Evolutionary conservation across 2,113 vertebrate genomes (phyloP).

Genomic region (Mesocricetus auratus): DNA sequence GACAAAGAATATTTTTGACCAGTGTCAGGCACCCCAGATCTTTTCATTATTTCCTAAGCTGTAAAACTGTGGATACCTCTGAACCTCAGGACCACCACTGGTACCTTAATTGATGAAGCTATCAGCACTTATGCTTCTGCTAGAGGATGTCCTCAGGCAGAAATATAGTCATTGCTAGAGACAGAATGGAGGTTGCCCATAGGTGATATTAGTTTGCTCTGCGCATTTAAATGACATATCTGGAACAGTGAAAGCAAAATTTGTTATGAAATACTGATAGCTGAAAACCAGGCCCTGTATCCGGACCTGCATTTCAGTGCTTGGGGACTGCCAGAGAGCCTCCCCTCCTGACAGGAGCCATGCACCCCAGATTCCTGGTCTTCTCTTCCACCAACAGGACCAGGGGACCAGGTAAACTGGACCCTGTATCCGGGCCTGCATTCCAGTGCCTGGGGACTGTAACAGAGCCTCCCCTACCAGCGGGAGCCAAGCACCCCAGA

Average conservation of each 20-base stretch:
- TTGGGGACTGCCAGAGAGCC: too few species aligned
- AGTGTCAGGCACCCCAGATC: not conserved
- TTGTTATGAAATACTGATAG: not conserved
- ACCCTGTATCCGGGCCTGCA: too few species aligned
- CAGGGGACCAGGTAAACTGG: too few species aligned
- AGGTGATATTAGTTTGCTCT: not conserved
- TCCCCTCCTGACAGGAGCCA: too few species aligned
- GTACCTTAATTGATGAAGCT: not conserved
- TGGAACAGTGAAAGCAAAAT: not conserved
- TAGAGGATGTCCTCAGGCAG: not conserved
- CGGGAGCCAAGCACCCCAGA: too few species aligned
- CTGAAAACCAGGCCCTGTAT: too few species aligned
- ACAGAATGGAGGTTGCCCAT: not conserved
- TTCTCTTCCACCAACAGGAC: too few species aligned
- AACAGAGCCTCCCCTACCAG: too few species aligned
- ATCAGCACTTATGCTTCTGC: not conserved
- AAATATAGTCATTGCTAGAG: not conserved
- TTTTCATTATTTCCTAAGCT: not conserved
- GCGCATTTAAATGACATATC: not conserved
- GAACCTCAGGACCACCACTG: not conserved
- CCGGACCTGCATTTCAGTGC: too few species aligned
- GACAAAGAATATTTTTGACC: not conserved
- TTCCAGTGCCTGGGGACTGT: too few species aligned
- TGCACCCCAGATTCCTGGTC: too few species aligned
- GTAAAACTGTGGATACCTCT: not conserved